A percentile compares a stretch with the other conserved stretches of the same genome.
phyloP scores from a whole-genome alignment of 2,888 invertebrate species.

The Hypolimnas misippus region DNA sequence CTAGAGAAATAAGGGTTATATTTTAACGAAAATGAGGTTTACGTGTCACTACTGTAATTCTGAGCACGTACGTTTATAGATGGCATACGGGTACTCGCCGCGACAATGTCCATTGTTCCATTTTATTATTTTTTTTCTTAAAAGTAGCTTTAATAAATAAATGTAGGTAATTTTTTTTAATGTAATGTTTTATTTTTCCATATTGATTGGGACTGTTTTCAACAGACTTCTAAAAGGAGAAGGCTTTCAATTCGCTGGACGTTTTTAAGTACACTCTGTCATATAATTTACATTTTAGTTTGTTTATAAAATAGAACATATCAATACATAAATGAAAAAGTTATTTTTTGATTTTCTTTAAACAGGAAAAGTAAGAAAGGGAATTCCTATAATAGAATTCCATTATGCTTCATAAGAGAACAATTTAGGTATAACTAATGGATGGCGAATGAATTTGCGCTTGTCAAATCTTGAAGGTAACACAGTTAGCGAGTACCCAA shows the following conservation, averaged over 20 bases:
- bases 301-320: too few species aligned
- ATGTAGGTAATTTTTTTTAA: neutral
- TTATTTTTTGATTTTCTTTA: neutral
- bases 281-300: too few species aligned
- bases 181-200: too few species aligned
- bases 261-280: too few species aligned
- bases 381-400: neutral
- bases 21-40: slow-evolving; percentile 21
- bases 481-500: slow-evolving; percentile 30
- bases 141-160: neutral
- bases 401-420: neutral
- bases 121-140: slow-evolving; percentile 12
- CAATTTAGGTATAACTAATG: slow-evolving; percentile 17
- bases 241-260: too few species aligned
- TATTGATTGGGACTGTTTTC: too few species aligned
- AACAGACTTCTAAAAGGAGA: too few species aligned
- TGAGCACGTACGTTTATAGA: slow-evolving; percentile 29
- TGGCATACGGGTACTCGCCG: slow-evolving; percentile 19
- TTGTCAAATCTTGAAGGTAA: slow-evolving; percentile 35
- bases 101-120: slow-evolving; percentile 22
- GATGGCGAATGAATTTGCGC: slow-evolving; percentile 20
- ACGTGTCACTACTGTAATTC: slow-evolving; percentile 26
- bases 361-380: neutral
- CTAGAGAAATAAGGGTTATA: slow-evolving; percentile 23
- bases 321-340: too few species aligned